Base-by-base conservation (phyloP, 2,888 invertebrate genomes). In the Drosophila mulleri region DNA sequence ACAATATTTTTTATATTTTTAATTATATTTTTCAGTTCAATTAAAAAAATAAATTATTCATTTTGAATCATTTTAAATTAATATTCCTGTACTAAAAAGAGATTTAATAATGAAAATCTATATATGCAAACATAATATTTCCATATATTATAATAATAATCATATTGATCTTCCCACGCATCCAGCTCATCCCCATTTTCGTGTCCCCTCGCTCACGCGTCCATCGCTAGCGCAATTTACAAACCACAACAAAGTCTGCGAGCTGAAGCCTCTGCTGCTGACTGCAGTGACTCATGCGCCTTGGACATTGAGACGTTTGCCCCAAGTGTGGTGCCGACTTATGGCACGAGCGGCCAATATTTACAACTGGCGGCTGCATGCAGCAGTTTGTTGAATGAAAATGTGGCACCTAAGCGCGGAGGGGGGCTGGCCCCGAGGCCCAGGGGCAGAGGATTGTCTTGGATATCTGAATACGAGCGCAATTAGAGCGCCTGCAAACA, bases 311-410 rank as follows among this genome's bases (percentile, higher is more conserved):
- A 75, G 66, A 72, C 72, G 62, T 62, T 72, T 41, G 71, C 58
- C 47, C 81, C 88, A 74, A 84, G 81, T 84, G 84, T 87, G 78
- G 67, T 64, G 0, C 29, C 45, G 45, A 72, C 80, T 62, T 66
- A 76, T 60, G 83, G 85, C 86, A 85, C 82, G 77, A 79, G 81
- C 72, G 58, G 54, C 48, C 44, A 65, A 72, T 72, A 72, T 75
- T 83, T 80, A 85, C 87, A 82, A 78, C 82, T 78, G 68, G 68
- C 69, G 69, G 64, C 70, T 74, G 88, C 85, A 85, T 81, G 85
- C 85, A 83, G 83, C 79, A 83, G 80, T 83, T 76, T 70, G 37
- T n/a, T 88, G 80, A 83, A 86, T 86, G 83, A 88, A 88, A 85
- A 75, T 82, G 78, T 78, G 50, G 60, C 65, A 45, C 41, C 59